Conservation (phyloP, 1,140 invertebrate species). For the Bilobella aurantiaca region DNA sequence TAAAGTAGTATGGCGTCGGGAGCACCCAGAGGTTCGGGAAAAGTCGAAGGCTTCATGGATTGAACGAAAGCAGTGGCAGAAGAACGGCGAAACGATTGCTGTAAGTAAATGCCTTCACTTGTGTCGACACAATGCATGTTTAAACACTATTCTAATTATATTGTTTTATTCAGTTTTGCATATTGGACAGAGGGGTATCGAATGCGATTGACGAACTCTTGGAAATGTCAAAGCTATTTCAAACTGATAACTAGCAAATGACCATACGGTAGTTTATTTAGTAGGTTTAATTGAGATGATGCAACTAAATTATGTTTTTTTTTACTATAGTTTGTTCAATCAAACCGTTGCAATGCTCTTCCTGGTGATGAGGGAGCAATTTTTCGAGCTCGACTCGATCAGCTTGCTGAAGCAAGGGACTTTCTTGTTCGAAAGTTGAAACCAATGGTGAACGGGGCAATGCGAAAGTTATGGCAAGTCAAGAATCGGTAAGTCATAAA, state of each 20-base stretch:
- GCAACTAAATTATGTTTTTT: neutral
- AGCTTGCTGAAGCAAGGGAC: neutral
- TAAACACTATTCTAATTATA: neutral
- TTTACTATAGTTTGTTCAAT: neutral
- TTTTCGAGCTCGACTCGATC: slow-evolving; percentile 2
- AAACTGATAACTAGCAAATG: neutral
- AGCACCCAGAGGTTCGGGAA: neutral
- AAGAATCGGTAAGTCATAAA: neutral
- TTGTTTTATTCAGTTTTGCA: neutral
- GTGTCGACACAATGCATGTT: neutral
- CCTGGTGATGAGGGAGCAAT: slow-evolving; percentile 4
- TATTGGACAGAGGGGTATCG: neutral
- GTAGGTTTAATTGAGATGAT: neutral
- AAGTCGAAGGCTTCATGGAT: neutral
- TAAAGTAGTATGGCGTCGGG: neutral
- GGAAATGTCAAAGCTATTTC: neutral
- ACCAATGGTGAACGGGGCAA: neutral
- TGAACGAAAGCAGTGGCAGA: neutral
- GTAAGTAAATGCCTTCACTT: neutral
- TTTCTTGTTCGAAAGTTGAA: neutral
- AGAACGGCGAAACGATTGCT: neutral
- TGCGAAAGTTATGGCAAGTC: neutral
- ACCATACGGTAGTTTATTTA: neutral
- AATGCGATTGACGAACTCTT: neutral
- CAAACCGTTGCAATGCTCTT: neutral